phyloP scores from a whole-genome alignment of 2,888 invertebrate species.

The Odontomyia ornata region DNA sequence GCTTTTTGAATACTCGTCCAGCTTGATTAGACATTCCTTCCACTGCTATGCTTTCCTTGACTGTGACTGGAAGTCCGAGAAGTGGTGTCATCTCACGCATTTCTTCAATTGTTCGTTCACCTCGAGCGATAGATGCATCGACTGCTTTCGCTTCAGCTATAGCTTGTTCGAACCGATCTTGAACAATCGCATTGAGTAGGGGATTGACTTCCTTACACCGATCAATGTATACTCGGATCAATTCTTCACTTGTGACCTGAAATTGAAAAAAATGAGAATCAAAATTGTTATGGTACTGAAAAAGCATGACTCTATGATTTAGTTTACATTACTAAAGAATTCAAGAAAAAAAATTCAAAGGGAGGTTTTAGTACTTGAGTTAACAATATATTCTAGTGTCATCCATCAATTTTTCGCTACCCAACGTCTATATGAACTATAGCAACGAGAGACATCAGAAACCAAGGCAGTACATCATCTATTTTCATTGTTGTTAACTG shows the following conservation, averaged over 20 bases:
- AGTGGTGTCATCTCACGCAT: conserved; percentile 76
- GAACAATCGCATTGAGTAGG: conserved; percentile 81
- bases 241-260: conserved; percentile 76
- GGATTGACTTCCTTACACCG: conserved; percentile 82
- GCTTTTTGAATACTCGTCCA: conserved; percentile 70
- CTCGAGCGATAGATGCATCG: conserved; percentile 73
- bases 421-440: too few relatives aligned
- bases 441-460: too few relatives aligned
- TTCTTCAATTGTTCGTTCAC: conserved; percentile 68
- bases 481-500: too few relatives aligned
- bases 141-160: conserved; percentile 77
- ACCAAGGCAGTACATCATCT: too few relatives aligned
- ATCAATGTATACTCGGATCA: conserved; percentile 77
- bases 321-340: background rate
- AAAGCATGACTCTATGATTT: background rate
- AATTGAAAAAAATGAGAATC: conserved; percentile 56
- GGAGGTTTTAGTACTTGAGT: too few relatives aligned
- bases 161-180: conserved; percentile 79
- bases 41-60: conserved; percentile 83
- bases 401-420: too few relatives aligned
- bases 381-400: too few relatives aligned
- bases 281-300: background rate
- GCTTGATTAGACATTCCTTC: conserved; percentile 82
- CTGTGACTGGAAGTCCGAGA: conserved; percentile 84
- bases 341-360: too few relatives aligned